These are phyloP conservation scores for Petroica traversi DNA, from an alignment of 2,113 vertebrate genomes.

Conservation along the genomic window DNA sequence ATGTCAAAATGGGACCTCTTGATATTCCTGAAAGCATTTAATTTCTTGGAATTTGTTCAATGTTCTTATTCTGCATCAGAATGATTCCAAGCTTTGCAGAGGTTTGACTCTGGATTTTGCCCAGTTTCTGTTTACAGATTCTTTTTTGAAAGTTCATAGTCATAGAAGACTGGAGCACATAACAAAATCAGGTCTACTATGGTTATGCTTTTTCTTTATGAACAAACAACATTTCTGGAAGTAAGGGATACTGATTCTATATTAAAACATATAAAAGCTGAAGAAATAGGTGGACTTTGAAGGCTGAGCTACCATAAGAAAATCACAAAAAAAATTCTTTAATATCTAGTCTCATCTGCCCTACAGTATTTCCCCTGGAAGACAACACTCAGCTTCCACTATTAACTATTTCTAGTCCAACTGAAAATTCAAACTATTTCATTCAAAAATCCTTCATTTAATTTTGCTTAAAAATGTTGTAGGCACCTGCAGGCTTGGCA, in stretches of 20 bases:
- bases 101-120: neutral
- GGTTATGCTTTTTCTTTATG: neutral
- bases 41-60: neutral
- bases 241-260: neutral
- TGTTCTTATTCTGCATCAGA: neutral
- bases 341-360: neutral
- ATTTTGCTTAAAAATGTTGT: neutral
- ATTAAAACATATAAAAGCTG: neutral
- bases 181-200: neutral
- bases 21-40: neutral
- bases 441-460: neutral
- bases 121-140: neutral
- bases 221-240: neutral
- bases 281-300: neutral
- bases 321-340: neutral
- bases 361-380: neutral
- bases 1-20: neutral
- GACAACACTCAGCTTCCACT: neutral
- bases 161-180: neutral
- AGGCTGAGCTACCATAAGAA: neutral
- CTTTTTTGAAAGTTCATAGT: fast-evolving
- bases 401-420: neutral
- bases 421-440: neutral
- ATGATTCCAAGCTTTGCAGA: neutral
- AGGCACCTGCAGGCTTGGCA: neutral